Base-by-base conservation (phyloP, 2,888 invertebrate species). In the Hyppa rectilinea region DNA sequence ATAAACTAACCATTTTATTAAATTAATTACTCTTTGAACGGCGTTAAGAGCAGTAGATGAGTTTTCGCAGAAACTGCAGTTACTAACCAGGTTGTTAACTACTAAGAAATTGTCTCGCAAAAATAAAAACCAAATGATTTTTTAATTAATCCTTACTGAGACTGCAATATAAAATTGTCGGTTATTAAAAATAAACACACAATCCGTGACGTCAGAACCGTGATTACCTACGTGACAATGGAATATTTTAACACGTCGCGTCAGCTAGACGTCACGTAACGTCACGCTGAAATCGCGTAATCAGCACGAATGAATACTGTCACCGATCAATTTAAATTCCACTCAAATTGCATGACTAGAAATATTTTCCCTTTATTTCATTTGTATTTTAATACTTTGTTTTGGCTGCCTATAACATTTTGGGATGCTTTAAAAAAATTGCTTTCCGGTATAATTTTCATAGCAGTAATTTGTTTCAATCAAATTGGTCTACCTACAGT, bases 261-360 rank as follows among this genome's bases (percentile, higher is more conserved):
- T 68, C 52, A 58, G 52, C 60, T 17, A 20, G 40, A 47, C 31
- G 45, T 58, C 58, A 65, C 23, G 52, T 77, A 56, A 66, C 66
- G 43, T 65, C 36, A 64, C 20, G 60, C 55, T 59, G 55, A 38
- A 38, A 55, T 50, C 45, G 72, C 47, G 45, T 78, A 55, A 50
- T 78, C 31, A 71, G 31, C 62, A 56, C 62, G 26, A 55, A 60
- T 60, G 55, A 45, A 78, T 31, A 20, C 62, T 71, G 78, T 64
- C 77, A 78, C n/a, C 45, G 34, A 78, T 55, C 53, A 78, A 60
- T 76, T 81, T 52, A 47, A 60, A 67, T 81, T 76, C 12, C 12
- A 29, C 50, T 36, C 12, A 61, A 62, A 63, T 29, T 71, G 40
- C 49, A 50, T 2, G 5, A 50, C 50, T 61, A 55, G 52, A 75